Base-by-base conservation (phyloP, 1,140 invertebrate species). In the Atopsyche davidsoni region DNA sequence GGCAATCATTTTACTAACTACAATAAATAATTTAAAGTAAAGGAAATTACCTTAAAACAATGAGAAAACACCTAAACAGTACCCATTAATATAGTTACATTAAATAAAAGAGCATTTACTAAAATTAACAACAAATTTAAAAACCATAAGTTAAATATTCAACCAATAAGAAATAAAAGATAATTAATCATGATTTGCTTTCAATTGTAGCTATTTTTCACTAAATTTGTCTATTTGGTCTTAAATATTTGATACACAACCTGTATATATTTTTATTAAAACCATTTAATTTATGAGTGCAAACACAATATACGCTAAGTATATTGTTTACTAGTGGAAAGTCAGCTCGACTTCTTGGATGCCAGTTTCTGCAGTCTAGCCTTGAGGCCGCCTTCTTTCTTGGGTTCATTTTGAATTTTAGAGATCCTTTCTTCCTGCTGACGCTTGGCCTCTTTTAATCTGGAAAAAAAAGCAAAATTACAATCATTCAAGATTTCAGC, bases 401-500 rank as follows among this genome's bases (percentile, higher is more conserved):
- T 78, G 62, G 72, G 72, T 70, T 69, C 56, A 9, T 51, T 53
- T 44, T 65, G 69, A 51, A 74, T 76, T 51, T 71, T 61, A 3
- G 72, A 68, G 57, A 75, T 76, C 52, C 72, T 67, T 63, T 77
- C 78, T 58, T 70, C 76, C 54, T 79, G 74, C 42, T 75, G 70
- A 62, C 79, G 79, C 58, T 82, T 82, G 3, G 75, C 72, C 72
- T 83, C 76, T 68, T 79, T 77, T 57, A 82, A 72, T 49, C 81
- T 81, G 59, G 24, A 62, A 60, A 69, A 60, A 34, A 48, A 52
- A 50, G 39, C 24, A 62, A 46, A 41, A 3, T 31, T 28, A 19
- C 22, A n/a, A n/a, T n/a, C n/a, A n/a, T n/a, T n/a, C n/a, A n/a
- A n/a, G n/a, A n/a, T n/a, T n/a, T n/a, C n/a, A n/a, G n/a, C n/a